Evolutionary conservation across 1,140 invertebrate genomes (phyloP).

Genomic region (Drosophila sp.): DNA sequence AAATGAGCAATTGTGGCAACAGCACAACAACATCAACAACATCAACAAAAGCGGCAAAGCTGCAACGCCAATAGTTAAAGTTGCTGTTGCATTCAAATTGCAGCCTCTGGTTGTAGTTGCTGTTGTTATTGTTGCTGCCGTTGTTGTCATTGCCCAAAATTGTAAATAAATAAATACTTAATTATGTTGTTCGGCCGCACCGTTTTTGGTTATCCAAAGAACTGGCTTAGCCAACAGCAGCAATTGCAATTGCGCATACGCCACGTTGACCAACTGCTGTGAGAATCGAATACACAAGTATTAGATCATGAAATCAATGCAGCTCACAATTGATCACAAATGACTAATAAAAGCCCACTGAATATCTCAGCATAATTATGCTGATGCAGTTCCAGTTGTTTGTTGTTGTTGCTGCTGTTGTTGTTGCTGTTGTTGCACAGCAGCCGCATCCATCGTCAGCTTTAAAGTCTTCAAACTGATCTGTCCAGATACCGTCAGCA

Average conservation of each 20-base stretch:
- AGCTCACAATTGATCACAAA: slow-evolving; percentile 18
- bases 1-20: slow-evolving; percentile 81
- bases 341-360: slow-evolving; percentile 37
- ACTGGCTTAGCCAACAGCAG: slow-evolving; percentile 48
- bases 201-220: slow-evolving; percentile 69
- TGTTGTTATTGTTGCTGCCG: slow-evolving; percentile 35
- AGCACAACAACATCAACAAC: slow-evolving; percentile 28
- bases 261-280: slow-evolving; percentile 61
- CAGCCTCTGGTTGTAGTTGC: slow-evolving; percentile 34
- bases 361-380: slow-evolving; percentile 8
- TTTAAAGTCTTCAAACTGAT: slow-evolving; percentile 4
- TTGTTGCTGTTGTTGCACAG: slow-evolving; percentile 7
- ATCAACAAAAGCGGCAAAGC: slow-evolving; percentile 35
- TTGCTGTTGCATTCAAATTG: slow-evolving; percentile 68
- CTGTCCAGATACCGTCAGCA: slow-evolving; percentile 43
- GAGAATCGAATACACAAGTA: slow-evolving; percentile 51
- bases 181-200: slow-evolving; percentile 77
- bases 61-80: slow-evolving; percentile 50
- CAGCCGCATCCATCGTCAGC: slow-evolving; percentile 13
- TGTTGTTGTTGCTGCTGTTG: neutral
- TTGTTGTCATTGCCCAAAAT: slow-evolving; percentile 76
- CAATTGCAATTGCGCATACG: slow-evolving; percentile 73
- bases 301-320: slow-evolving; percentile 23
- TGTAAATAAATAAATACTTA: slow-evolving; percentile 83
- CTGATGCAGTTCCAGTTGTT: neutral